Base-by-base conservation (phyloP, 2,888 invertebrate species). In the Stenichneumon culpator region DNA sequence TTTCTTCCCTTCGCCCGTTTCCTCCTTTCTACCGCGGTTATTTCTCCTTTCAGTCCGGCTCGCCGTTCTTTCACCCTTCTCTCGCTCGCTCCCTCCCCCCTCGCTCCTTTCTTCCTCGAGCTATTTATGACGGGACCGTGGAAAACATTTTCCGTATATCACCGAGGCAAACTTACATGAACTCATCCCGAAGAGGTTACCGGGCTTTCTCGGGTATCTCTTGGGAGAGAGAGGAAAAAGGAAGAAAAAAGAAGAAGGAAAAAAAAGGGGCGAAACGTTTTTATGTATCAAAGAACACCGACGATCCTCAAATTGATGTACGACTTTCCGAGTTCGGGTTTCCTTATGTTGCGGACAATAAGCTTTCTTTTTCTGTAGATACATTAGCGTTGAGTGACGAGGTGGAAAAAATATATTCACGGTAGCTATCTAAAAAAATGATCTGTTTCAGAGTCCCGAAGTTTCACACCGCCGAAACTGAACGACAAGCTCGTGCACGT, bases 391-490 rank as follows among this genome's bases (percentile, higher is more conserved):
- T 44, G 44, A 47, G 69, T 11, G 57, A 57, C 57, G 57, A 22
- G 57, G 11, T 57, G 25, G 25, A 14, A 7, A 57, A 57, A 57
- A 57, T 57, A 11, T 14, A 22, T 22, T 57, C 11, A 9, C 9
- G 7, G 9, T 36, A 36, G 36, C 36, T 36, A 36, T 36, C 9
- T 36, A 9, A 9, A 36, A 19, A 57, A 54, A 79, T 73, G 69
- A 6, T 78, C 39, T 83, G 84, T 91, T 91, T 67, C 93, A 95
- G 95, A 95, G 91, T 94, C 95, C 90, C 94, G 95, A 52, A 95
- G 95, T 88, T 93, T 95, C 78, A 95, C 95, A 86, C 95, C 95
- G 79, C 95, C 96, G 60, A 95, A 95, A 89, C 94, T 95, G 92
- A 95, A 95, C 89, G 95, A 95, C 88, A 95, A 95, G 89, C 92